Evolutionary conservation across 2,113 vertebrate species (phyloP).

Genomic region (Apodemus speciosus): DNA sequence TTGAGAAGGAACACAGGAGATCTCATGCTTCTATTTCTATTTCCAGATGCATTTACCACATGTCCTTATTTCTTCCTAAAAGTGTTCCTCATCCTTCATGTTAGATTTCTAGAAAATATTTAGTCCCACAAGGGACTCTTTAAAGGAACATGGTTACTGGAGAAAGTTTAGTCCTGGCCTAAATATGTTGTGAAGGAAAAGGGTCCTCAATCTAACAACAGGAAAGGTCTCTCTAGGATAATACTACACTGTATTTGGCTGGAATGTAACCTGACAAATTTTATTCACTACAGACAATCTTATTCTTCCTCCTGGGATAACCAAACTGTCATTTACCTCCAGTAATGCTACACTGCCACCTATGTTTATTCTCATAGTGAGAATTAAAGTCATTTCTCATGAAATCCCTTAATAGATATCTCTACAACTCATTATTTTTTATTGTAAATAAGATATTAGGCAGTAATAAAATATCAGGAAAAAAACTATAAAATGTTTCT

Average conservation of each 20-base stretch:
- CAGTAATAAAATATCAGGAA: slow-evolving; percentile 61
- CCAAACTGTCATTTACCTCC: slow-evolving; percentile 47
- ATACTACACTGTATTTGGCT: not conserved
- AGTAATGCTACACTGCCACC: slow-evolving; percentile 8
- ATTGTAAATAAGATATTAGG: slow-evolving; percentile 65
- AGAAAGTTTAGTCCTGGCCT: slow-evolving; percentile 8
- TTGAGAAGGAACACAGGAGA: not conserved
- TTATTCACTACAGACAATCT: slow-evolving; percentile 20
- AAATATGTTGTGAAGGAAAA: slow-evolving; percentile 17
- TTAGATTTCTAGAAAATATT: slow-evolving; percentile 7
- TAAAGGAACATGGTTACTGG: slow-evolving; percentile 46
- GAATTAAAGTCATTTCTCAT: slow-evolving; percentile 68
- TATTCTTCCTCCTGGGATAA: slow-evolving; percentile 57
- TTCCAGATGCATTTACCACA: not conserved
- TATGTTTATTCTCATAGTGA: slow-evolving; percentile 54
- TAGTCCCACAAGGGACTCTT: slow-evolving; percentile 19
- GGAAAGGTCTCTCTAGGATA: slow-evolving; percentile 41
- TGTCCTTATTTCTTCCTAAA: slow-evolving; percentile 29
- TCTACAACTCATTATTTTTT: slow-evolving; percentile 69
- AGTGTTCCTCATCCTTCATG: not conserved
- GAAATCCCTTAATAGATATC: slow-evolving; percentile 68
- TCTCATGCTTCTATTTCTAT: not conserved
- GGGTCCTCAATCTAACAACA: not conserved
- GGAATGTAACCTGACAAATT: slow-evolving; percentile 30
- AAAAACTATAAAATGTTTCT: slow-evolving; percentile 61